phyloP scores from a whole-genome alignment of 1,140 invertebrate genomes.

The Saccostrea echinata region DNA sequence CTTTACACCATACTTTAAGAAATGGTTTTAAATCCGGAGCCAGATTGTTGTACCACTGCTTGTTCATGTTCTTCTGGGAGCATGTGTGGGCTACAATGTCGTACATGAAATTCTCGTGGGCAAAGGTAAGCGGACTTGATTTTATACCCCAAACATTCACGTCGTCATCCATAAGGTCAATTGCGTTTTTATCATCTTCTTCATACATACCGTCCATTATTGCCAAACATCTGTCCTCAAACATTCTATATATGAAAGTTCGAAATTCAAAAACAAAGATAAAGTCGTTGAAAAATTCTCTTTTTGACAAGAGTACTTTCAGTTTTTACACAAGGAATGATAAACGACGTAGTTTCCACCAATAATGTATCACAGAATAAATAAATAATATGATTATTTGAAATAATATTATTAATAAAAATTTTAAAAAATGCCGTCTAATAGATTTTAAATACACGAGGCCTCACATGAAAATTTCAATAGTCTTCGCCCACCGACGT shows the following conservation, averaged over 20 bases:
- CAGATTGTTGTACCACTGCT: not conserved
- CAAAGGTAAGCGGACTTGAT: not conserved
- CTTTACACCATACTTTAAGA: not conserved
- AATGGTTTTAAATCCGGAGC: not conserved
- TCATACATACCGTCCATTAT: slow-evolving; percentile 1
- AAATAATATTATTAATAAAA: no score
- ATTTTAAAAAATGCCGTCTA: no score
- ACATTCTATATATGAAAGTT: not conserved
- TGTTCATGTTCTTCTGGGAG: not conserved
- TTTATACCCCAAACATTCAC: slow-evolving; percentile 12
- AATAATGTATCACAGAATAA: no score
- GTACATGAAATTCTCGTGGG: not conserved
- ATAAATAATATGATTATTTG: no score
- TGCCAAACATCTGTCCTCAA: not conserved
- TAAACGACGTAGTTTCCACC: no score
- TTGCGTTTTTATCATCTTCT: not conserved
- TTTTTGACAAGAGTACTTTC: no score
- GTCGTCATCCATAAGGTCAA: not conserved
- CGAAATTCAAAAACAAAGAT: no score
- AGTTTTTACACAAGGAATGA: no score
- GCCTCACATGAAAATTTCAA: no score
- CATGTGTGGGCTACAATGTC: not conserved
- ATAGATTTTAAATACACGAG: no score
- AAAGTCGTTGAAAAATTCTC: no score
- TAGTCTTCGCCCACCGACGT: no score